Evolutionary conservation across 2,888 invertebrate genomes (phyloP), one percentile per base, ranked within the genome.

Genomic region (Molorchus minor): DNA sequence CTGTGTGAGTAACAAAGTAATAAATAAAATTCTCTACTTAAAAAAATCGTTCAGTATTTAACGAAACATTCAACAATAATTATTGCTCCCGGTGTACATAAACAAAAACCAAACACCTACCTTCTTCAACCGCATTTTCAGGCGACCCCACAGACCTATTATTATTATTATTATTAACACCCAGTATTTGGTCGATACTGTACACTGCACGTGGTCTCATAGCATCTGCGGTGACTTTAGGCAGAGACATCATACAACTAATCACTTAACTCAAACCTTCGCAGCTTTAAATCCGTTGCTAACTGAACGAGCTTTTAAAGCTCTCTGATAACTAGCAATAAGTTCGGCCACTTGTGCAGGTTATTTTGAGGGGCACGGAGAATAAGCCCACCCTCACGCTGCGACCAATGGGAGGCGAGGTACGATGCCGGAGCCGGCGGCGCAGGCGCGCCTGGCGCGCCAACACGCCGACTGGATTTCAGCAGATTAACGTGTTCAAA

Each of bases 101-200:
- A n/a, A n/a, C n/a, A n/a, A n/a, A n/a, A n/a, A n/a, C n/a, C n/a
- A n/a, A n/a, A n/a, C n/a, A n/a, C n/a, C n/a, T n/a, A n/a, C n/a
- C n/a, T n/a, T n/a, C n/a, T n/a, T n/a, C n/a, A n/a, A n/a, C n/a
- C n/a, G n/a, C n/a, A n/a, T n/a, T n/a, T n/a, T n/a, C n/a, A n/a
- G n/a, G n/a, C n/a, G n/a, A n/a, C n/a, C n/a, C n/a, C n/a, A n/a
- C n/a, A n/a, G n/a, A n/a, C n/a, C n/a, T n/a, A n/a, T n/a, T n/a
- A n/a, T n/a, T n/a, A n/a, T n/a, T n/a, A 33, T 71, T 68, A 10
- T n/a, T 58, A 46, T 57, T 72, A 63, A 78, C 79, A 68, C 81
- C 81, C 58, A 82, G 72, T 54, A 81, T 81, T 66, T 80, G 81
- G 62, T 81, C 81, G 60, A 81, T 81, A 74, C 79, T 81, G 69